Base-by-base conservation (phyloP, 2,797 vertebrate species). In the Eremophila alpestris region DNA sequence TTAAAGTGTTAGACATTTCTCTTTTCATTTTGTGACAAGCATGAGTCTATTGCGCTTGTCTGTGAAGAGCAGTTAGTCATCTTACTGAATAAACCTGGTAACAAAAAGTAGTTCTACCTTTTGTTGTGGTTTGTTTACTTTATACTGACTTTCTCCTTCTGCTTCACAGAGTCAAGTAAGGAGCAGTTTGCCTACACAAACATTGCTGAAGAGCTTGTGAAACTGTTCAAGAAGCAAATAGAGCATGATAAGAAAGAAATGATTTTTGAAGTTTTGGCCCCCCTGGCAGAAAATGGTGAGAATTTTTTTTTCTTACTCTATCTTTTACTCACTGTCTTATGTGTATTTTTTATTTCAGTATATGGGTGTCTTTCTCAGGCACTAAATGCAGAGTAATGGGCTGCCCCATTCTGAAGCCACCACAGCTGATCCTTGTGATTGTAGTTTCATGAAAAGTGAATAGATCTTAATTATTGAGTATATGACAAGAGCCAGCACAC, bases 161-260 rank as follows among this genome's bases (percentile, higher is more conserved):
- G 34, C 93, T 95, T 97, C 87, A 54, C 94, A 98, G 98, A 98
- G 93, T 98, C 98, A 27, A 98, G 98, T 97, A 99, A 99, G 97
- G 99, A 99, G 96, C 99, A 99, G 98, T 99, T 99, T 97, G 99
- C 99, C 40, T 98, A 99, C 94, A 99, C 99, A 91, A 99, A 99
- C 64, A 98, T 99, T 19, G 99, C 99, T 0, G 99, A 99, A 97
- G 99, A 99, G 96, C 98, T 99, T 96, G 99, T 99, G 84, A 98
- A 98, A 88, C 98, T 99, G 13, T 99, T 99, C 98, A 99, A 98
- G 97, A 99, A 99, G 95, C 99, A 99, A 97, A 97, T 97, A 27
- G 99, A 99, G 83, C 99, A 99, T 64, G 99, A 99, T 96, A 99
- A 99, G 98, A 99, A 98, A 96, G 99, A 99, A 95, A 99, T 99